These are phyloP conservation scores for Doryteuthis pealeii DNA, from an alignment of 1,140 invertebrate genomes.

Conservation along the genomic window DNA sequence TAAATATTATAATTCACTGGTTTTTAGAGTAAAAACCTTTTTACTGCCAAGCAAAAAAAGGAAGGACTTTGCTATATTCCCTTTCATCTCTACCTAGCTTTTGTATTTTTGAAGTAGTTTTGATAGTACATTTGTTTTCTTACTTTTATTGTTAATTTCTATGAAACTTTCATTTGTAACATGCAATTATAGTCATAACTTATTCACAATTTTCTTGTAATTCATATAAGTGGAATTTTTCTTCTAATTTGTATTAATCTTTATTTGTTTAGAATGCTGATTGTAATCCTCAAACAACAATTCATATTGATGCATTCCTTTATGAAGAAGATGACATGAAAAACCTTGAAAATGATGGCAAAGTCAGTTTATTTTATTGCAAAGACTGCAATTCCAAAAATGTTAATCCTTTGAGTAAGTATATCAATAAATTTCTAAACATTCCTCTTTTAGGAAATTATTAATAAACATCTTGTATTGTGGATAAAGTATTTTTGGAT, in stretches of 20 bases:
- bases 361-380: constrained; percentile 69
- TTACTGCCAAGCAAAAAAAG: too few species aligned
- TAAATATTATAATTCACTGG: neutral
- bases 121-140: too few species aligned
- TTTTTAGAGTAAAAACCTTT: too few species aligned
- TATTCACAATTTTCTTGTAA: too few species aligned
- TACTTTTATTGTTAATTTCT: too few species aligned
- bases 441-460: neutral
- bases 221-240: too few species aligned
- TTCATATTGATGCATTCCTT: constrained; percentile 73
- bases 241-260: too few species aligned
- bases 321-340: constrained; percentile 71
- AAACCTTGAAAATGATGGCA: constrained; percentile 65
- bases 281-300: constrained; percentile 62
- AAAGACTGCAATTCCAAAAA: constrained; percentile 68
- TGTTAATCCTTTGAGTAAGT: constrained; percentile 64
- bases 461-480: neutral
- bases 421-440: neutral
- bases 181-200: too few species aligned
- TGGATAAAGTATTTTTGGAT: neutral
- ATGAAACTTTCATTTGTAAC: too few species aligned
- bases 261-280: constrained; percentile 64
- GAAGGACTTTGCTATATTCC: too few species aligned
- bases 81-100: too few species aligned
- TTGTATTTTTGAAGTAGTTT: too few species aligned